A percentile compares a stretch with the other conserved stretches of the same genome.
Conservation (phyloP, 1,140 invertebrate genomes). For the Sycobia sp. region DNA sequence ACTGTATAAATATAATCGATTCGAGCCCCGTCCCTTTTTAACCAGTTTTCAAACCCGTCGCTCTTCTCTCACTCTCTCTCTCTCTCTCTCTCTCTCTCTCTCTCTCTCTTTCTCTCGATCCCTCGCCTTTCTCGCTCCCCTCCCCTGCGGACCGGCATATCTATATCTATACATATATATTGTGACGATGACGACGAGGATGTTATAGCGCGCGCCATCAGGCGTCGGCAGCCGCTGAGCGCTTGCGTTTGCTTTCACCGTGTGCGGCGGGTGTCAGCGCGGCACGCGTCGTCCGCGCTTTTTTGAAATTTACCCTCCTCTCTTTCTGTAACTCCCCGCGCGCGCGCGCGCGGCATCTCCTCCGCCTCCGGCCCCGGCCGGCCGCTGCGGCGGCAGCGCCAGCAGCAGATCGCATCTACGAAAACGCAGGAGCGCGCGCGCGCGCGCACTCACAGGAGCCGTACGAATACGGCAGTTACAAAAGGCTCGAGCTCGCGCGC, state of each 20-base stretch:
- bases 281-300: conserved; percentile 32
- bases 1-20: conserved; percentile 15
- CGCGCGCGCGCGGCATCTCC: conserved; percentile 8
- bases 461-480: too few species aligned
- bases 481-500: too few species aligned
- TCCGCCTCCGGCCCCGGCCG: conserved; percentile 14
- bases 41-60: conserved; percentile 10
- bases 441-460: too few species aligned
- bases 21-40: neutral
- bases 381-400: too few species aligned
- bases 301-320: conserved; percentile 26
- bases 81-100: neutral
- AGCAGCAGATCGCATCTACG: too few species aligned
- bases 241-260: too few species aligned
- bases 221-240: too few species aligned
- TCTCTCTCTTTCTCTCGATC: conserved; percentile 21
- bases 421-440: too few species aligned
- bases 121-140: neutral
- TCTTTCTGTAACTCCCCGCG: neutral
- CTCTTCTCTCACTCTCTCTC: conserved; percentile 1
- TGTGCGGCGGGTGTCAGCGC: neutral
- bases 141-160: neutral
- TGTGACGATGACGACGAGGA: too few species aligned
- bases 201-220: too few species aligned
- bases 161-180: too few species aligned